These are phyloP conservation scores for Cylloceria caligata DNA, from an alignment of 2,888 invertebrate species.

Conservation along the genomic window DNA sequence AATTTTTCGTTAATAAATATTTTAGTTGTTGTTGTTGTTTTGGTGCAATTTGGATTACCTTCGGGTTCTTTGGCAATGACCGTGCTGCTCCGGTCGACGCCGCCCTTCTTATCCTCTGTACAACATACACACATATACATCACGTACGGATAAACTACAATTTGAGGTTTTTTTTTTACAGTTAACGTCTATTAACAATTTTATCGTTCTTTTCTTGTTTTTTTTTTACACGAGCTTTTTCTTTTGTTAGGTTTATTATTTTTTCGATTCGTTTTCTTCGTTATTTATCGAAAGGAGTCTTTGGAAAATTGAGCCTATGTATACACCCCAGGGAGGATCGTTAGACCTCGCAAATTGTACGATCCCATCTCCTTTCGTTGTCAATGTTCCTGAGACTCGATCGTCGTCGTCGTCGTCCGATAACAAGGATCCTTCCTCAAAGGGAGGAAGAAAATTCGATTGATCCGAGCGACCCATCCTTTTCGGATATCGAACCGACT, in stretches of 20 bases:
- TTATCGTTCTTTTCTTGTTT: slow-evolving; percentile 36
- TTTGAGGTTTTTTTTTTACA: slow-evolving; percentile 66
- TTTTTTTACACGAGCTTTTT: slow-evolving; percentile 19
- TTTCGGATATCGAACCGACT: slow-evolving; percentile 50
- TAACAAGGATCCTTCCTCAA: slow-evolving; percentile 56
- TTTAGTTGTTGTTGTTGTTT: slow-evolving; percentile 69
- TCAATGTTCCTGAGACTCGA: background rate
- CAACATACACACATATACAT: slow-evolving; percentile 87
- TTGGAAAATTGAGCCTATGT: background rate
- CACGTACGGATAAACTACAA: slow-evolving; percentile 82
- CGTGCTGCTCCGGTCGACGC: slow-evolving; percentile 96
- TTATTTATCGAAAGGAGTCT: slow-evolving; percentile 5
- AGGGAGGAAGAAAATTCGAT: slow-evolving; percentile 63
- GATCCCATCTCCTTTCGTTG: background rate
- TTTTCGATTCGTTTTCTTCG: background rate
- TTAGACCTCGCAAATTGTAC: slow-evolving; percentile 18
- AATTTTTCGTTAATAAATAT: slow-evolving; percentile 30
- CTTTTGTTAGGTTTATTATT: slow-evolving; percentile 3
- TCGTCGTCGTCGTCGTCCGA: slow-evolving; percentile 36
- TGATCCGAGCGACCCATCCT: slow-evolving; percentile 47
- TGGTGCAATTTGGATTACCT: slow-evolving; percentile 87
- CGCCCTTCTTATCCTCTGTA: slow-evolving; percentile 96
- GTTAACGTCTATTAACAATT: slow-evolving; percentile 56
- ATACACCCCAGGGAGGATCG: slow-evolving; percentile 3
- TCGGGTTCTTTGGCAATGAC: slow-evolving; percentile 97